These are phyloP conservation scores for Chanos chanos DNA, from an alignment of 2,797 vertebrate genomes.

Conservation along the genomic window DNA sequence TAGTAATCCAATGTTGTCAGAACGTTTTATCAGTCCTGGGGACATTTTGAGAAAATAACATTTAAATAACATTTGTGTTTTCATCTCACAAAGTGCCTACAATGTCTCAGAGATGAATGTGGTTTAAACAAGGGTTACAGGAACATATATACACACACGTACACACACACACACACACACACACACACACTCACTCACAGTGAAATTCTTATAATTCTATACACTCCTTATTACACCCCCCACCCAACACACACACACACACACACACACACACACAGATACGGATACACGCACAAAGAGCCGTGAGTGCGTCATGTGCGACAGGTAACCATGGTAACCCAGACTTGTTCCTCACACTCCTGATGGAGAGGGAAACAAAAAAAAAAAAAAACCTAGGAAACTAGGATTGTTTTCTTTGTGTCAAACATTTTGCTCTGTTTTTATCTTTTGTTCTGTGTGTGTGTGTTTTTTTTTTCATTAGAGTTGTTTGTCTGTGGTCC, in stretches of 20 bases:
- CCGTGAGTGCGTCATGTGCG: too few relatives aligned
- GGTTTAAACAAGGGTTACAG: background rate
- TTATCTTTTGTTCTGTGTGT: background rate
- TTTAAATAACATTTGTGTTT: background rate
- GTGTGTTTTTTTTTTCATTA: too few relatives aligned
- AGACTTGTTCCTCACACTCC: background rate
- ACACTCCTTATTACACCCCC: too few relatives aligned
- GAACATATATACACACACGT: constrained; percentile 12
- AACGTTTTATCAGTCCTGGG: background rate
- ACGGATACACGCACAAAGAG: constrained; percentile 17
- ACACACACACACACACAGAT: constrained; percentile 12
- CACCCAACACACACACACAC: background rate
- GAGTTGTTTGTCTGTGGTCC: too few relatives aligned
- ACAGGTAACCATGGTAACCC: constrained; percentile 50
- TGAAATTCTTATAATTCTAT: background rate
- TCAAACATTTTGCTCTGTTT: constrained; percentile 22
- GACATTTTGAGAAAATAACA: background rate
- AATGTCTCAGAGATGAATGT: constrained; percentile 21
- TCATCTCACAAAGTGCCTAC: constrained; percentile 61
- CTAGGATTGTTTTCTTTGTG: constrained; percentile 36
- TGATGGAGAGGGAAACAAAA: constrained; percentile 1
- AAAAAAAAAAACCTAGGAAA: background rate
- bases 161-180: background rate
- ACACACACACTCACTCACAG: background rate
- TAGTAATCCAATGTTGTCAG: constrained; percentile 22